Evolutionary conservation across 2,113 vertebrate species (phyloP).

Genomic region (Anthoscopus minutus): DNA sequence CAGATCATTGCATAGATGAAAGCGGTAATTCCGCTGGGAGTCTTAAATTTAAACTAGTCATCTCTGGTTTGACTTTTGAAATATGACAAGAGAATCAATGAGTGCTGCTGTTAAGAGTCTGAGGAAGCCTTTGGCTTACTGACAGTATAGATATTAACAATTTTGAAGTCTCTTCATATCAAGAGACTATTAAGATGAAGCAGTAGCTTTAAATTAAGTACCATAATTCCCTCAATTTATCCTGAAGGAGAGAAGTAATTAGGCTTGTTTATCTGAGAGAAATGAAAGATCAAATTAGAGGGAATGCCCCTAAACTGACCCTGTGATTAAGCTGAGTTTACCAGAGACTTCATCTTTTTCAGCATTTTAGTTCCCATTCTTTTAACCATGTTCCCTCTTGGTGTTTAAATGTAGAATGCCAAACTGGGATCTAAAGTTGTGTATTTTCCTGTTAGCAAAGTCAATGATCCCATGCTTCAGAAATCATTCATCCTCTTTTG

Average conservation of each 20-base stretch:
- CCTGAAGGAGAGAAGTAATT: slow-evolving; percentile 51
- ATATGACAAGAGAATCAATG: slow-evolving; percentile 16
- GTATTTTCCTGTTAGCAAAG: not conserved
- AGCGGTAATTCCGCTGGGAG: slow-evolving; percentile 18
- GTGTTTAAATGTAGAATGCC: not conserved
- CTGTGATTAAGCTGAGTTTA: not conserved
- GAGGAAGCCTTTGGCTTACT: not conserved
- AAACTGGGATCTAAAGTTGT: not conserved
- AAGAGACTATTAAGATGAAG: slow-evolving; percentile 27
- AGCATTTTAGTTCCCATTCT: not conserved
- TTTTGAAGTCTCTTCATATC: slow-evolving; percentile 2
- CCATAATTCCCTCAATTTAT: slow-evolving; percentile 18
- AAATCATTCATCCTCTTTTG: not conserved
- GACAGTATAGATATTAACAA: not conserved
- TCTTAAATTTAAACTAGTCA: slow-evolving; percentile 34
- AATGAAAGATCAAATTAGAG: slow-evolving; percentile 37
- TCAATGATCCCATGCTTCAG: not conserved
- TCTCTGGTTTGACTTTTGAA: slow-evolving; percentile 21
- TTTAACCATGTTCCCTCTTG: not conserved
- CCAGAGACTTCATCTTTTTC: not conserved
- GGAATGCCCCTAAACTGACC: slow-evolving; percentile 11
- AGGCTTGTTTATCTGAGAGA: slow-evolving; percentile 27
- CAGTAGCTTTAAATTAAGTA: slow-evolving; percentile 28
- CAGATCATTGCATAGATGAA: not conserved
- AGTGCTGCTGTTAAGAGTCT: not conserved